Percentiles rank a stretch among this genome's conserved stretches.
Evolutionary conservation across 2,797 vertebrate species (phyloP).

Genomic region (Melanotaenia maccullochi): DNA sequence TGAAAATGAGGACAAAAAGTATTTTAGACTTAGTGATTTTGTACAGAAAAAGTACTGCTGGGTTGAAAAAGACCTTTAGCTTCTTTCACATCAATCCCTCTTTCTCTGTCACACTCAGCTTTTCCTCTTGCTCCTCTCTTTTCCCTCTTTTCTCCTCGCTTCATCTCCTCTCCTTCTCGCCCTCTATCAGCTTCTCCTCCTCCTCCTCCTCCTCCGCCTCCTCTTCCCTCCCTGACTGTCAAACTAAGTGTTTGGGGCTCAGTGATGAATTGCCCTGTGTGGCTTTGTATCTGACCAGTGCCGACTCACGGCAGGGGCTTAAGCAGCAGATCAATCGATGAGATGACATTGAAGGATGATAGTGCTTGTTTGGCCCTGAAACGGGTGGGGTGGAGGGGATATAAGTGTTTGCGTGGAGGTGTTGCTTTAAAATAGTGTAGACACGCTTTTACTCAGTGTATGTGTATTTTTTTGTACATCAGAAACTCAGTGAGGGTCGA

Average conservation of each 20-base stretch:
- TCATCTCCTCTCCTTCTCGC: constrained; percentile 42
- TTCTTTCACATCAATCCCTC: constrained; percentile 34
- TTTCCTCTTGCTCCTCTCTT: constrained; percentile 33
- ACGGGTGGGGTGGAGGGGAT: constrained; percentile 41
- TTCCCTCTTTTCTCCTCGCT: constrained; percentile 31
- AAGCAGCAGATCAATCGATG: constrained; percentile 85
- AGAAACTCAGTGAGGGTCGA: constrained; percentile 47
- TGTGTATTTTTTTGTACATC: constrained; percentile 26
- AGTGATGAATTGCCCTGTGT: constrained; percentile 86
- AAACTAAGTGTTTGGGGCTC: constrained; percentile 80
- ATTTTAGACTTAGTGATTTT: constrained; percentile 24
- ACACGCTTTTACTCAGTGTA: constrained; percentile 20
- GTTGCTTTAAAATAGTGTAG: constrained; percentile 22
- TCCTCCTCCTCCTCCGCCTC: constrained; percentile 23
- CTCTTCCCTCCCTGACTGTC: constrained; percentile 73
- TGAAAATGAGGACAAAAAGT: constrained; percentile 35
- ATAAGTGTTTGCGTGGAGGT: constrained; percentile 29
- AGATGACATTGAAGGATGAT: constrained; percentile 87
- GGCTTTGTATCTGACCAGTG: constrained; percentile 86
- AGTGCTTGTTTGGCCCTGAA: constrained; percentile 72
- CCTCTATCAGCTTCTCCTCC: constrained; percentile 40
- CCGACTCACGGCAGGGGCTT: constrained; percentile 83
- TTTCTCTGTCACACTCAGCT: constrained; percentile 33
- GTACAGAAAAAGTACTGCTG: not conserved
- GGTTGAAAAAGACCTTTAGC: constrained; percentile 40